Evolutionary conservation across 2,888 invertebrate species (phyloP).

Genomic region (Pandemis heparana): DNA sequence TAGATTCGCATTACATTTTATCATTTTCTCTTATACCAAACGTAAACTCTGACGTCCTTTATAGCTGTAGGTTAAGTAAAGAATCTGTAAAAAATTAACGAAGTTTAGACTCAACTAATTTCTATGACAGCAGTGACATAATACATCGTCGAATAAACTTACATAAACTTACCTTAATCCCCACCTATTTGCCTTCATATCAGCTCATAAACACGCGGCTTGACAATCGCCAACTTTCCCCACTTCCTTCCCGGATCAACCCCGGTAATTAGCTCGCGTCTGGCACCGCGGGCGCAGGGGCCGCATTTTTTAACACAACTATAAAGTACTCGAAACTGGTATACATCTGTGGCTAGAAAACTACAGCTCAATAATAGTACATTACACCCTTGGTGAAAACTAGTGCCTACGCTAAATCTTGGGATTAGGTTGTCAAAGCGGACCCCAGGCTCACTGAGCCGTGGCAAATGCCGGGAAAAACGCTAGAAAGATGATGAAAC

Average conservation of each 20-base stretch:
- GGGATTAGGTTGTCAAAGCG: too few relatives aligned
- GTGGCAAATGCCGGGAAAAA: too few relatives aligned
- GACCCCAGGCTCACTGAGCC: too few relatives aligned
- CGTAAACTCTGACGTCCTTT: too few relatives aligned
- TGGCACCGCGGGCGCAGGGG: neutral
- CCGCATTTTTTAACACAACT: neutral
- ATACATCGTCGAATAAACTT: neutral
- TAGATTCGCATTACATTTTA: too few relatives aligned
- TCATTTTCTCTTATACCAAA: too few relatives aligned
- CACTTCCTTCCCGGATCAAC: constrained; percentile 9
- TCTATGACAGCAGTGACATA: neutral
- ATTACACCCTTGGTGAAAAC: too few relatives aligned
- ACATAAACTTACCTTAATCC: constrained; percentile 6
- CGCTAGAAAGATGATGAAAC: too few relatives aligned
- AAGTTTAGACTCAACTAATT: neutral
- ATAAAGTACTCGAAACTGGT: neutral
- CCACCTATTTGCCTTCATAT: neutral
- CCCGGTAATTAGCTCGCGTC: neutral
- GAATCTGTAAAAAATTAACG: too few relatives aligned
- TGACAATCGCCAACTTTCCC: constrained; percentile 12
- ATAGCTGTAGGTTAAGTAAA: neutral
- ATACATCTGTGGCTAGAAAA: too few relatives aligned
- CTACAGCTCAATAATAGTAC: too few relatives aligned
- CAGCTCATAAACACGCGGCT: constrained; percentile 7
- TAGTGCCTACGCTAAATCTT: too few relatives aligned